Percentiles rank a stretch among this genome's conserved stretches.
Conservation (phyloP, 2,797 vertebrate genomes). For the Bradypus variegatus region DNA sequence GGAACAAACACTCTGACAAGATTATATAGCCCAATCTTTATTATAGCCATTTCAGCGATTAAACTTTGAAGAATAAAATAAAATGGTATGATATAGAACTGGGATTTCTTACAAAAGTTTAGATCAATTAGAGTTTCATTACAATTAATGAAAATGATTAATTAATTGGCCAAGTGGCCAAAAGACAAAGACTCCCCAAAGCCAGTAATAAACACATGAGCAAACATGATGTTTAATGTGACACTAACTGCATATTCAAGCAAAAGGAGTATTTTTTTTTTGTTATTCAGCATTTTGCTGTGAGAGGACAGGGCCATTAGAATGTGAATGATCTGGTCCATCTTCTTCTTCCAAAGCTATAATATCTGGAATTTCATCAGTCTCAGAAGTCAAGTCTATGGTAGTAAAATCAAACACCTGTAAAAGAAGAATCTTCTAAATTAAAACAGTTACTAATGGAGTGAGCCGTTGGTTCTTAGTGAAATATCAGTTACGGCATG, state of each 20-base stretch:
- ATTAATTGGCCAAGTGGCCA: conserved; percentile 52
- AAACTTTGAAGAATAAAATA: not conserved
- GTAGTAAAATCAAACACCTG: conserved; percentile 77
- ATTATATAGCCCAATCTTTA: conserved; percentile 46
- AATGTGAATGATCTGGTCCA: conserved; percentile 67
- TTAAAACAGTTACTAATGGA: conserved; percentile 43
- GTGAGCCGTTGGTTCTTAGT: not conserved
- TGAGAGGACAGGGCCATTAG: conserved; percentile 60
- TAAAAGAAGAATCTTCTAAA: conserved; percentile 64
- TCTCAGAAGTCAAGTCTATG: conserved; percentile 76
- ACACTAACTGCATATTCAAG: conserved; percentile 45
- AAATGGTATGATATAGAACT: not conserved
- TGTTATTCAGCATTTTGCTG: conserved; percentile 63
- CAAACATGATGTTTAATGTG: conserved; percentile 58
- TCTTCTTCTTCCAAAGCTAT: conserved; percentile 75
- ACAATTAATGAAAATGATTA: not conserved
- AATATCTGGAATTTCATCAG: conserved; percentile 76
- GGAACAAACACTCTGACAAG: not conserved
- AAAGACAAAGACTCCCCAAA: conserved; percentile 28
- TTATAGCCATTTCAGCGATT: conserved; percentile 57
- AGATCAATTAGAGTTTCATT: conserved; percentile 33
- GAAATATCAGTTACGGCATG: not conserved
- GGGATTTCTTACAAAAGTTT: conserved; percentile 19
- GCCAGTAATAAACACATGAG: conserved; percentile 52
- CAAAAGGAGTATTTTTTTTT: conserved; percentile 22